Conservation (phyloP, 2,113 vertebrate genomes). For the Hylia prasina region DNA sequence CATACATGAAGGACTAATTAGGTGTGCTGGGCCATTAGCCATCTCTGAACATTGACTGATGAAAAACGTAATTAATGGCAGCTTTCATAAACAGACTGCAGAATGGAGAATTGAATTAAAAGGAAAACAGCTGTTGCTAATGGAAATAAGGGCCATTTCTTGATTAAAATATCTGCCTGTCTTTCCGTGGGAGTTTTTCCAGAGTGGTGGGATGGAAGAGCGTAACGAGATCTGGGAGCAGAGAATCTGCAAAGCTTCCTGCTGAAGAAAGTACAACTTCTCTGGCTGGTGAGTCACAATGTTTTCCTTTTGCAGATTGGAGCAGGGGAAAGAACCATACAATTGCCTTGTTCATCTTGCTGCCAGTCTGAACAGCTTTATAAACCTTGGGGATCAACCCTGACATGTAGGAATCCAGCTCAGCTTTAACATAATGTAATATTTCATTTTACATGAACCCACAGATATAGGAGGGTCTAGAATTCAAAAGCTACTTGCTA, state of each 20-base stretch:
- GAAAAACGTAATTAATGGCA: slow-evolving; percentile 65
- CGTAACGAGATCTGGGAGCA: slow-evolving; percentile 44
- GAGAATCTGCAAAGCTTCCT: slow-evolving; percentile 49
- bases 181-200: slow-evolving; percentile 49
- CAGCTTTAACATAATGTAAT: background rate
- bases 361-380: background rate
- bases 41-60: slow-evolving; percentile 63
- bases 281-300: slow-evolving; percentile 9
- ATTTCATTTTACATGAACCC: background rate
- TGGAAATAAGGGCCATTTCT: slow-evolving; percentile 58
- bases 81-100: slow-evolving; percentile 61
- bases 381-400: background rate
- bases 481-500: background rate
- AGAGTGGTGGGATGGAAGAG: slow-evolving; percentile 28
- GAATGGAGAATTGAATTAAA: slow-evolving; percentile 61
- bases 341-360: slow-evolving; percentile 27
- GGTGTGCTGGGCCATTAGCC: slow-evolving; percentile 63
- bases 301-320: slow-evolving; percentile 22
- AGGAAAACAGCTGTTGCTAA: slow-evolving; percentile 64
- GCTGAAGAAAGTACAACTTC: slow-evolving; percentile 30
- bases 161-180: slow-evolving; percentile 58
- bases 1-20: slow-evolving; percentile 68
- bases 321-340: background rate
- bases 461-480: background rate
- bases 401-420: background rate